phyloP scores from a whole-genome alignment of 2,888 invertebrate species.

The Poecilus cupreus region DNA sequence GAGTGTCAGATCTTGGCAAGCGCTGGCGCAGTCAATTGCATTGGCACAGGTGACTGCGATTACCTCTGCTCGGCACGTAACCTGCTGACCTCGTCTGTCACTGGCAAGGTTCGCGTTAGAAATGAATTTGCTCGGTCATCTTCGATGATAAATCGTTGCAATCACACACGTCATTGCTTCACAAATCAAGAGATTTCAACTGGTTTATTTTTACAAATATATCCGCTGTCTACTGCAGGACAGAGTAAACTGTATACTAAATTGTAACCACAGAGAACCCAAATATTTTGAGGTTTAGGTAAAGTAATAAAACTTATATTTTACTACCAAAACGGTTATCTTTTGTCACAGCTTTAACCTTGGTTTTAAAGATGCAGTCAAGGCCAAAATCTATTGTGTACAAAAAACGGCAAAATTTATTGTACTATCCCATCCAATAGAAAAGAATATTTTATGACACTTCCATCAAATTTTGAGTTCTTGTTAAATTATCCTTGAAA shows the following conservation, averaged over 20 bases:
- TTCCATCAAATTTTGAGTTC: neutral
- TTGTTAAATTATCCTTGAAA: neutral
- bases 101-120: constrained; percentile 20
- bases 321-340: neutral
- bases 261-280: too few species aligned
- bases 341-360: constrained; percentile 30
- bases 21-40: neutral
- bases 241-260: too few species aligned
- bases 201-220: too few species aligned
- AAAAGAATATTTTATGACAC: constrained; percentile 22
- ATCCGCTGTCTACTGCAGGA: neutral
- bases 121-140: constrained; percentile 44
- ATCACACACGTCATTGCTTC: constrained; percentile 3
- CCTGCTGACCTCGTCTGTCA: constrained; percentile 53
- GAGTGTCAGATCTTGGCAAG: constrained; percentile 1
- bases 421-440: neutral
- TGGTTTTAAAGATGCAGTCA: neutral
- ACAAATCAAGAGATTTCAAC: neutral
- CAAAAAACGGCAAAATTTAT: neutral
- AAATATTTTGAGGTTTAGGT: too few species aligned
- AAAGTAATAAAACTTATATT: neutral
- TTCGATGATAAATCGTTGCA: neutral
- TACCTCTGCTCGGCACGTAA: constrained; percentile 15
- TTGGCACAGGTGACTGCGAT: constrained; percentile 37
- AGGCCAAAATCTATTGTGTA: neutral